A percentile compares a stretch with the other conserved stretches of the same genome.
phyloP scores from a whole-genome alignment of 2,888 invertebrate species.

The Pegoplata infirma region DNA sequence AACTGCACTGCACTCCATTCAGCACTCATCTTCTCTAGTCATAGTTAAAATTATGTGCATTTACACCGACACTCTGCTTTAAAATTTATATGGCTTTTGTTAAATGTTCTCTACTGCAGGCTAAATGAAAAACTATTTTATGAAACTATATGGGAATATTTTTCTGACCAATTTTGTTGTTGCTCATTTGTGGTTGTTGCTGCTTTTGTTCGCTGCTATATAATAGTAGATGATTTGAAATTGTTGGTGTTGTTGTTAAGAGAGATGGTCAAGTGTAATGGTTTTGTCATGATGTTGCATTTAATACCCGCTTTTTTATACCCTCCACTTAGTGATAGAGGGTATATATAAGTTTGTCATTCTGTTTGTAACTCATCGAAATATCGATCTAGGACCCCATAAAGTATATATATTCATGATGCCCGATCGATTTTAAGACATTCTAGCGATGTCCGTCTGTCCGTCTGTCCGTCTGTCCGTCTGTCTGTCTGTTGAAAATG shows the following conservation, averaged over 20 bases:
- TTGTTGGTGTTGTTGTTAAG: constrained; percentile 30
- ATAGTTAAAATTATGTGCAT: constrained; percentile 43
- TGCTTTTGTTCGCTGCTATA: constrained; percentile 28
- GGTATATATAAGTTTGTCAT: no score
- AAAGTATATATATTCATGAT: no score
- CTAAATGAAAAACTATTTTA: constrained; percentile 21
- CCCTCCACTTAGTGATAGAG: no score
- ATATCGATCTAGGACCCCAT: no score
- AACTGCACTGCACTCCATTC: constrained; percentile 27
- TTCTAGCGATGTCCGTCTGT: no score
- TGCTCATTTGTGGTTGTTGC: background rate
- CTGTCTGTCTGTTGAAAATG: no score
- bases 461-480: no score
- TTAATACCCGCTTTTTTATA: constrained; percentile 68
- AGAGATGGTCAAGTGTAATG: constrained; percentile 68
- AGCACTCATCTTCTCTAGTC: constrained; percentile 26
- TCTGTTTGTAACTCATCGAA: no score
- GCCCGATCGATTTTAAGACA: no score
- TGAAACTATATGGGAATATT: constrained; percentile 56
- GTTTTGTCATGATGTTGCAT: constrained; percentile 77
- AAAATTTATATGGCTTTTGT: constrained; percentile 28
- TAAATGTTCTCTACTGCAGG: constrained; percentile 47
- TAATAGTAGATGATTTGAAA: constrained; percentile 53
- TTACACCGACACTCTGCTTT: constrained; percentile 47
- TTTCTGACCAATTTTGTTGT: constrained; percentile 1